Evolutionary conservation across 2,113 vertebrate genomes (phyloP), one percentile per base, ranked within the genome.

Genomic region (Syngnathus typhle): DNA sequence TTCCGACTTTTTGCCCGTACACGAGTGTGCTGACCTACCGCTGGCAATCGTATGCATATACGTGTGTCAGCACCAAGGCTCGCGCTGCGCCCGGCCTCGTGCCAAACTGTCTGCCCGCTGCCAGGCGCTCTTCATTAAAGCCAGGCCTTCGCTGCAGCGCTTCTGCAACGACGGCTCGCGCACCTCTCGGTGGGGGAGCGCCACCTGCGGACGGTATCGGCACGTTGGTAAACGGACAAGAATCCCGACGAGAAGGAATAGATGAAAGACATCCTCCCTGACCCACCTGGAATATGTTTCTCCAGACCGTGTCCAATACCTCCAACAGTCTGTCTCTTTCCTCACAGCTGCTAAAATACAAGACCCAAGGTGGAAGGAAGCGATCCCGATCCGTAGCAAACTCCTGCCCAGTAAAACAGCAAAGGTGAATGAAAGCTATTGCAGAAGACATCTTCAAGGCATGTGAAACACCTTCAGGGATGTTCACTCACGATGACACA

Each of bases 91-190:
- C 68, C 96, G 88, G 8, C 96, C 96, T 0, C 96, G 90, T 82
- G 93, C 95, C 54, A 99, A 89, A 81, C 96, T 99, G 91, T 99
- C 96, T 0, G 95, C 94, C 74, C 95, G 92, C 91, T 99, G 95
- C 96, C 96, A 98, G 38, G 91, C 89, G 5, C 93, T 95, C 72
- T 87, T 90, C 73, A 98, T 98, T 80, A 98, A 92, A 73, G 92
- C 90, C 69, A 97, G 87, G 1, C 95, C 96, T 0, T 98, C 95
- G 5, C 93, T 78, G 0, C 94, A 96, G 12, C 94, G 94, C 85
- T 96, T 96, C 82, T 86, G 88, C 69, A 91, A 72, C 0, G 76
- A 70, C 3, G 59, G 69, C 56, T 92, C 91, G 6, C 18, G 60
- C 74, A 92, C 55, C 0, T 15, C 72, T 70, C 65, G 87, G 58